Base-by-base conservation (phyloP, 1,140 invertebrate genomes). In the Drosophila azteca region DNA sequence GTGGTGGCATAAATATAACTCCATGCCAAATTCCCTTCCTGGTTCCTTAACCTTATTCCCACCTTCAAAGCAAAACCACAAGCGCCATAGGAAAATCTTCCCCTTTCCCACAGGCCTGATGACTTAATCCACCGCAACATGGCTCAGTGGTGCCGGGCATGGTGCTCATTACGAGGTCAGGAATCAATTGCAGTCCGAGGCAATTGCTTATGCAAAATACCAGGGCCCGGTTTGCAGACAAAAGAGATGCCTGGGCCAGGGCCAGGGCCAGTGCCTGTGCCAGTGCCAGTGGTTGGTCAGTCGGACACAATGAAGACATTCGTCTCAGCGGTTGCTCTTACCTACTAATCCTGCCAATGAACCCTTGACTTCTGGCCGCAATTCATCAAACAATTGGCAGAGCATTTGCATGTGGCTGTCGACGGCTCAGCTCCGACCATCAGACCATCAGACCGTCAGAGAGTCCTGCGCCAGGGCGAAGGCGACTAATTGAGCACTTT, bases 401-500 rank as follows among this genome's bases (percentile, higher is more conserved):
- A 22, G 26, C 54, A 78, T 82, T 77, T 76, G 48, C 72, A 73
- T 69, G 65, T 54, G 62, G 49, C 64, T 72, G 63, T 51, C 39
- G 57, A 48, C 55, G 48, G 48, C 60, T 43, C 58, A 0, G 35
- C 53, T 39, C 0, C 35, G 35, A 9, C 24, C 6, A 29, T 29
- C 6, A 6, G 26, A 2, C 7, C 31, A 31, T 13, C 31, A 13
- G 50, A 43, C 53, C 1, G 2, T 53, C n/a, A 7, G 24, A n/a
- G 13, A 55, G 43, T 43, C 43, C 39, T 13, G 39, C 26, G 54
- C 22, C n/a, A 57, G 54, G 39, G 26, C 39, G 49, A 63, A 52
- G 66, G 69, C 55, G 75, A 64, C 79, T 87, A 87, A 87, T 87
- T 87, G 82, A 87, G 83, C 83, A 83, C 80, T 87, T 88, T 87